A percentile compares a stretch with the other conserved stretches of the same genome.
These are phyloP conservation scores for Caenorhabditis sp. DNA, from an alignment of 2,888 invertebrate species.

Conservation along the genomic window DNA sequence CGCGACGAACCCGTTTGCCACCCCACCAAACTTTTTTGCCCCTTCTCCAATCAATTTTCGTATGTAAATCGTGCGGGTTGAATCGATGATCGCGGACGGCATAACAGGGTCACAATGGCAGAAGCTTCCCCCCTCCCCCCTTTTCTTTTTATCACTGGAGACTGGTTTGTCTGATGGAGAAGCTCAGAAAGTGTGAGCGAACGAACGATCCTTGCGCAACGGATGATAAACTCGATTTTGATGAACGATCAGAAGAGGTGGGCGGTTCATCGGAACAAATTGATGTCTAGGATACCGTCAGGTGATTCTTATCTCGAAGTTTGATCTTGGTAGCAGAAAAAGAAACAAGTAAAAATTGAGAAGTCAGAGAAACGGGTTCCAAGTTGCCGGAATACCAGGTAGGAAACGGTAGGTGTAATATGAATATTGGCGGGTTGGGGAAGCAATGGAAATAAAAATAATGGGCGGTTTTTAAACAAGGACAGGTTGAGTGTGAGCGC, in stretches of 20 bases:
- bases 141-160: background rate
- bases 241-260: background rate
- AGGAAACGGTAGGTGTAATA: slow-evolving; percentile 11
- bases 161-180: slow-evolving; percentile 9
- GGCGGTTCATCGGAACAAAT: slow-evolving; percentile 36
- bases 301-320: slow-evolving; percentile 28
- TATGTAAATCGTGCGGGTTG: slow-evolving; percentile 15
- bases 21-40: slow-evolving; percentile 16
- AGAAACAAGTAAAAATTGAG: slow-evolving; percentile 30
- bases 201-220: background rate
- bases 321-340: slow-evolving; percentile 28
- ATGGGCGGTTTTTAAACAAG: slow-evolving; percentile 18
- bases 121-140: slow-evolving; percentile 8
- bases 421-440: slow-evolving; percentile 18
- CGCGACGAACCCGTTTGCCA: slow-evolving; percentile 41
- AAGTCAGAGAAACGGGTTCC: slow-evolving; percentile 9
- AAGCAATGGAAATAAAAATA: slow-evolving; percentile 18
- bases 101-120: slow-evolving; percentile 44
- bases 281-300: slow-evolving; percentile 34
- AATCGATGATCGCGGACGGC: slow-evolving; percentile 1
- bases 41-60: slow-evolving; percentile 7
- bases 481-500: slow-evolving; percentile 21
- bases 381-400: background rate
- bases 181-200: background rate
- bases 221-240: slow-evolving; percentile 3